Conservation (phyloP, 2,797 vertebrate genomes). For the Acrocephalus scirpaceus region DNA sequence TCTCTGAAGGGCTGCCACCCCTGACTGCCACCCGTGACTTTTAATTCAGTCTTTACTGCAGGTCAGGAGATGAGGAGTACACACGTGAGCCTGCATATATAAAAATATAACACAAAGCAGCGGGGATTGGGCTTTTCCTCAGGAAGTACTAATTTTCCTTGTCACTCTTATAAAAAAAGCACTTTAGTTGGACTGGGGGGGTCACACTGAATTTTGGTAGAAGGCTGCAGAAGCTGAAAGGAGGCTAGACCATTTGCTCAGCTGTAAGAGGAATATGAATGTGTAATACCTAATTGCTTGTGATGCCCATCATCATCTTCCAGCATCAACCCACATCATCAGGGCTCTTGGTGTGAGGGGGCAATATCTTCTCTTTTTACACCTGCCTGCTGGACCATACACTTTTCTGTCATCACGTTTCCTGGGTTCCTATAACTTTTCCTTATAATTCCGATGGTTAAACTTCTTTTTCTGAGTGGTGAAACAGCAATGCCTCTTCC, state of each 20-base stretch:
- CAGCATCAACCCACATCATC: neutral
- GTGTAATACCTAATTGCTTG: neutral
- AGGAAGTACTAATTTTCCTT: constrained; percentile 50
- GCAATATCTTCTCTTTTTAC: neutral
- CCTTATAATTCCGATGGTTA: neutral
- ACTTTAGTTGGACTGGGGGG: neutral
- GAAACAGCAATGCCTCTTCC: neutral
- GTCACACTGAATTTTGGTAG: constrained; percentile 31
- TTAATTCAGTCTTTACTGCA: constrained; percentile 61
- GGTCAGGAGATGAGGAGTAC: neutral
- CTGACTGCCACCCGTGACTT: constrained; percentile 8
- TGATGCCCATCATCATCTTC: neutral
- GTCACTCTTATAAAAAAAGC: neutral
- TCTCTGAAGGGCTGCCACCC: constrained; percentile 41
- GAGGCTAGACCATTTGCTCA: constrained; percentile 4
- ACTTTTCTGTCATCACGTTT: neutral
- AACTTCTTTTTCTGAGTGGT: neutral
- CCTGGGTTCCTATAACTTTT: neutral
- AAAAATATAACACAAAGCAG: constrained; percentile 19
- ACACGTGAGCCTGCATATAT: neutral
- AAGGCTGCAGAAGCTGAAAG: neutral
- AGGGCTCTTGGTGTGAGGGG: neutral
- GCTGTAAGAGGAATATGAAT: neutral
- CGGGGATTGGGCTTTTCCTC: constrained; percentile 26
- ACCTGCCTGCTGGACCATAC: neutral